These are phyloP conservation scores for Neodon shergylaensis DNA, from an alignment of 2,113 vertebrate species.

Conservation along the genomic window DNA sequence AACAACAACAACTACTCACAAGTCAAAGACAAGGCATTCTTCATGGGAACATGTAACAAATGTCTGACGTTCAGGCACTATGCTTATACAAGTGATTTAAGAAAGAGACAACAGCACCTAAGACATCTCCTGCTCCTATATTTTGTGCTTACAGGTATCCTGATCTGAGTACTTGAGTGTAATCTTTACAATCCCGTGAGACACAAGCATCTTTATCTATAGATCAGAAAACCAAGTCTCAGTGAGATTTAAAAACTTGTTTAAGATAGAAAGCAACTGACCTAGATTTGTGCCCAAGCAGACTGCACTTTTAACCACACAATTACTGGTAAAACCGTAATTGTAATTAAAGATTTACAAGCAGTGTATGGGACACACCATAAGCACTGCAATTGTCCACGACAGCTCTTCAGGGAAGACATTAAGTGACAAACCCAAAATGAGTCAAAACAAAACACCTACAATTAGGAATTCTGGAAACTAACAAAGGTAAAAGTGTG, in stretches of 20 bases:
- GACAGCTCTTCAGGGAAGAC: not conserved
- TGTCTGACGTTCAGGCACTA: not conserved
- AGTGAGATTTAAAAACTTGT: not conserved
- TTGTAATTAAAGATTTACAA: not conserved
- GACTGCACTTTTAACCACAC: not conserved
- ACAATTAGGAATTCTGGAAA: not conserved
- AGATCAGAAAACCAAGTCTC: slow-evolving; percentile 27
- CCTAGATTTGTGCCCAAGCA: not conserved
- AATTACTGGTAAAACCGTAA: not conserved
- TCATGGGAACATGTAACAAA: not conserved
- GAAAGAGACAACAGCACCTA: not conserved
- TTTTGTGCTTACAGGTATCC: not conserved
- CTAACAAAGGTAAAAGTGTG: not conserved
- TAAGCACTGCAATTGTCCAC: not conserved
- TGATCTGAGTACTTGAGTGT: not conserved
- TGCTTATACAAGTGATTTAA: slow-evolving; percentile 24
- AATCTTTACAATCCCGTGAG: not conserved
- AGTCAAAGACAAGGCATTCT: not conserved
- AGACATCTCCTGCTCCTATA: not conserved
- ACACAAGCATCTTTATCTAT: not conserved
- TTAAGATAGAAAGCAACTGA: not conserved
- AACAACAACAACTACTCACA: not conserved
- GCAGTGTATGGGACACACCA: not conserved
- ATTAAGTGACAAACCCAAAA: not conserved
- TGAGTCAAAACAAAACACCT: not conserved